Base-by-base conservation (phyloP, 2,888 invertebrate genomes). In the Lepidochitona cinerea region DNA sequence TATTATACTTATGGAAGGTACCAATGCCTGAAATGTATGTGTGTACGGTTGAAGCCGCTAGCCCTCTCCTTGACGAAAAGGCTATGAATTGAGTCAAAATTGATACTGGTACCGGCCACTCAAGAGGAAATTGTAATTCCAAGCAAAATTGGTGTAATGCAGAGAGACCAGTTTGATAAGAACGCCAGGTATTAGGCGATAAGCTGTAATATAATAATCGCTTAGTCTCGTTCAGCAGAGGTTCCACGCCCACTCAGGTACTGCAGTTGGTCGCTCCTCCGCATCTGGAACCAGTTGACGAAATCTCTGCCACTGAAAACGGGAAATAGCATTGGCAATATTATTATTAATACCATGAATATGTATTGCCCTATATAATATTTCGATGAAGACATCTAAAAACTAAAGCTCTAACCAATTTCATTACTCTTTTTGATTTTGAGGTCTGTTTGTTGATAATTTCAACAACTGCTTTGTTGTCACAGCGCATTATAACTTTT, bases 321-420 rank as follows among this genome's bases (percentile, higher is more conserved):
- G 74, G 65, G 74, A 75, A 36, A 77, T 26, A 53, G 23, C 36
- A 37, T 74, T 74, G 29, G 70, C 59, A 5, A 77, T 65, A 37
- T 3, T n/a, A 52, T 77, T 77, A n/a, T 29, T 1, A 54, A 23
- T 49, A 49, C 70, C 64, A 7, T 64, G 68, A 0, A 75, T 49
- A 72, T 77, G 70, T 35, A 52, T 41, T 14, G 72, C 70, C 35
- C 37, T 72, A 37, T 75, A 26, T 5, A 26, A 75, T 70, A 49
- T 77, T 77, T 0, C 12, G 14, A n/a, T 68, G 7, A 9, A 73
- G 37, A 68, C 64, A 68, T n/a, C 36, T 23, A 23, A 76, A 33
- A 1, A 74, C 68, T 5, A 77, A 49, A n/a, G n/a, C n/a, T 7
- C 76, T 49, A 0, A 74, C 29, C 6, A 77, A 52, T 6, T 35